These are phyloP conservation scores for Lasioglossum leucozonium DNA, from an alignment of 2,888 invertebrate genomes.

Conservation along the genomic window DNA sequence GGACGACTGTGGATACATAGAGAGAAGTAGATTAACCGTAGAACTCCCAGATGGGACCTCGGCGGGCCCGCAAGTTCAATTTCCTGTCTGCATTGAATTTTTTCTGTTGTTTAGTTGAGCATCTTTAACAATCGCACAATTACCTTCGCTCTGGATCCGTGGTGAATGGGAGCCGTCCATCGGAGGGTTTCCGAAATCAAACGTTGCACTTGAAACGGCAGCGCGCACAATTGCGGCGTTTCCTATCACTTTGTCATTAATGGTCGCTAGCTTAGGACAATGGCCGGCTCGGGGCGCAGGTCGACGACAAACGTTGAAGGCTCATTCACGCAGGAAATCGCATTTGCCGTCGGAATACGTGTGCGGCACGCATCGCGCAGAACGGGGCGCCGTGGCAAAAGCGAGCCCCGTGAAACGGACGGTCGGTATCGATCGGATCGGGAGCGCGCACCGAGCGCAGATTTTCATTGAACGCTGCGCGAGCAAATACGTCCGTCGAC, in stretches of 20 bases:
- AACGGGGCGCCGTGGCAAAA: neutral
- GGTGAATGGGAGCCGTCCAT: neutral
- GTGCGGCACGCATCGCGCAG: neutral
- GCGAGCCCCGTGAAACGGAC: slow-evolving; percentile 20
- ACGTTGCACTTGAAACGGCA: neutral
- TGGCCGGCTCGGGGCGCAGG: neutral
- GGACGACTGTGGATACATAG: too few species aligned
- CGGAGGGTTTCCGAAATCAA: neutral
- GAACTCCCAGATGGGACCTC: too few species aligned
- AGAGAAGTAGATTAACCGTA: too few species aligned
- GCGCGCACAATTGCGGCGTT: neutral
- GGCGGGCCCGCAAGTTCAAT: too few species aligned
- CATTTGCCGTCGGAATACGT: neutral
- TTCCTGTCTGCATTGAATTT: too few species aligned
- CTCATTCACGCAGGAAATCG: slow-evolving; percentile 8
- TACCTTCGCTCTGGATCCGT: neutral
- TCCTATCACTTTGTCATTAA: neutral
- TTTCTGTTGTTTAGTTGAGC: too few species aligned
- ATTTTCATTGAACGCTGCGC: slow-evolving; percentile 51
- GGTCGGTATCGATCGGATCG: slow-evolving; percentile 46
- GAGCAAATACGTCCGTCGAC: slow-evolving; percentile 53
- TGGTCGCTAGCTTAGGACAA: slow-evolving; percentile 1
- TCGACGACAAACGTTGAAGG: neutral
- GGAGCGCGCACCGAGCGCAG: slow-evolving; percentile 8
- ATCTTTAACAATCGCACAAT: neutral